Percentiles rank a stretch among this genome's conserved stretches.
Evolutionary conservation across 2,888 invertebrate species (phyloP).

Genomic region (Eristalis pertinax): DNA sequence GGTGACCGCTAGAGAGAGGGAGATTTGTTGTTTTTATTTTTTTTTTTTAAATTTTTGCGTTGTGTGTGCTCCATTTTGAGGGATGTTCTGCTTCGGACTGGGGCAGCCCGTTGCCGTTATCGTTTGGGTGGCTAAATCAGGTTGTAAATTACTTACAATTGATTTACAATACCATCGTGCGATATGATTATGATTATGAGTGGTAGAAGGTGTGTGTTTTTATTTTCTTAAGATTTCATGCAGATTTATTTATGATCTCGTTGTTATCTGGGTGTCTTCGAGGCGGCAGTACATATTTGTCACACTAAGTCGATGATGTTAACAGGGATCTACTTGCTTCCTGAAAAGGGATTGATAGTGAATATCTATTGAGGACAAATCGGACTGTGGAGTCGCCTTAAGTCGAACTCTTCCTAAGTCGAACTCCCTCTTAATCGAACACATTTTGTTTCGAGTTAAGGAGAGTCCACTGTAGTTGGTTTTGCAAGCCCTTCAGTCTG

Average conservation of each 20-base stretch:
- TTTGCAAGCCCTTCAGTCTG: too few relatives aligned
- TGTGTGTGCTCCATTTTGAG: neutral
- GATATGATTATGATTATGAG: neutral
- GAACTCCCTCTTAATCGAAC: too few relatives aligned
- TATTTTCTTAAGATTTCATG: neutral
- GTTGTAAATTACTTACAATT: constrained; percentile 15
- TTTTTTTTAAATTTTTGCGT: neutral
- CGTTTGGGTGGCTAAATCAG: neutral
- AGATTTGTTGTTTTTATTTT: neutral
- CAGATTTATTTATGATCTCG: neutral
- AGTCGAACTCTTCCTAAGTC: too few relatives aligned
- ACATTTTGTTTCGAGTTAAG: too few relatives aligned
- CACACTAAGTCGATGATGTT: neutral
- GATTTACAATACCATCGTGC: constrained; percentile 8
- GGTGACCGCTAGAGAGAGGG: neutral
- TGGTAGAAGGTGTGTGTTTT: neutral
- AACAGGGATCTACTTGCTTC: neutral
- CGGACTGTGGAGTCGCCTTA: too few relatives aligned
- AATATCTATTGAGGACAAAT: too few relatives aligned
- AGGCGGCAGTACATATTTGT: neutral
- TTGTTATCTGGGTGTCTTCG: neutral
- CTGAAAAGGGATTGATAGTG: too few relatives aligned
- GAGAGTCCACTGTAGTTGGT: too few relatives aligned
- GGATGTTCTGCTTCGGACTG: neutral
- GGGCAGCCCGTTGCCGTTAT: neutral